Evolutionary conservation across 2,888 invertebrate species (phyloP).

Genomic region (Dynastes tityus): DNA sequence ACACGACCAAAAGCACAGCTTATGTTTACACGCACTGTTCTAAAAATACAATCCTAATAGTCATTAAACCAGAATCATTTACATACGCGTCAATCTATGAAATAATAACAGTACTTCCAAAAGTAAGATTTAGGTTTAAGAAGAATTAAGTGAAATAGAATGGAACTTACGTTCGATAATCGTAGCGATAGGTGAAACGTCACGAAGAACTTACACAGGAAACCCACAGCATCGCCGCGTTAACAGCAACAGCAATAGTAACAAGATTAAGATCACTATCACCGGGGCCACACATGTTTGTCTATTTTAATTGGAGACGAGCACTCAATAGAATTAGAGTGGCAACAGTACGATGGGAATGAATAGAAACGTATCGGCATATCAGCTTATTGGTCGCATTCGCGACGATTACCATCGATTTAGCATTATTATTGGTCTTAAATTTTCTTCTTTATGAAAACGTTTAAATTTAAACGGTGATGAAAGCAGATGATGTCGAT

Average conservation of each 20-base stretch:
- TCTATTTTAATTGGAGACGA: conserved; percentile 27
- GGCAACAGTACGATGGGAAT: neutral
- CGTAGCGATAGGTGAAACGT: neutral
- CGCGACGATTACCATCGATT: conserved; percentile 4
- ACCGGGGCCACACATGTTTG: conserved; percentile 17
- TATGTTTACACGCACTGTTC: neutral
- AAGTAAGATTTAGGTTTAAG: too few relatives aligned
- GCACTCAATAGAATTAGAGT: neutral
- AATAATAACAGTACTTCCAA: neutral
- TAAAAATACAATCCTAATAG: neutral
- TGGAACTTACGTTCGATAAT: conserved; percentile 25
- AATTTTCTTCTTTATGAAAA: conserved; percentile 34
- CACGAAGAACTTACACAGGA: conserved; percentile 1
- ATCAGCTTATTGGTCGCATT: conserved; percentile 1
- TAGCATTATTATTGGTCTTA: conserved; percentile 1
- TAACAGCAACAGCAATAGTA: neutral
- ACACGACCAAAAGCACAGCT: neutral
- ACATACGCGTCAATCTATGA: neutral
- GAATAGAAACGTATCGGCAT: conserved; percentile 1
- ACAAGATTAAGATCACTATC: conserved; percentile 14
- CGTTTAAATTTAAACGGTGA: conserved; percentile 11
- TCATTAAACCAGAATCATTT: neutral
- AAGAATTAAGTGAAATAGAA: neutral
- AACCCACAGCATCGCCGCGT: neutral
- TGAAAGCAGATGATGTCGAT: neutral